Base-by-base conservation (phyloP, 2,888 invertebrate species). In the Catocala sponsa region DNA sequence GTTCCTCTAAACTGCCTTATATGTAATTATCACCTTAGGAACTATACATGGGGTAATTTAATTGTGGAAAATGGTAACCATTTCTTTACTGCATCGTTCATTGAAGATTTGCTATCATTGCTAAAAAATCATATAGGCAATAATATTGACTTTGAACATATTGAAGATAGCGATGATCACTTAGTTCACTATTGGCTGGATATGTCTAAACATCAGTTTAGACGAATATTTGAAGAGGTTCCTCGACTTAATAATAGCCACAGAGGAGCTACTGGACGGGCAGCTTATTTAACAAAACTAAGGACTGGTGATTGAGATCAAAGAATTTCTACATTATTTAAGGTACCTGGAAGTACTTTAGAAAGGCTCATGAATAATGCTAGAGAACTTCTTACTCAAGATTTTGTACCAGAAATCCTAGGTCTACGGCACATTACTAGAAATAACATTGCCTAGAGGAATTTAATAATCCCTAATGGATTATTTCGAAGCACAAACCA, bases 211-310 rank as follows among this genome's bases (percentile, higher is more conserved):
- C 35, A 35, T 35, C 35, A 35, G 7, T 35, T 35, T 35, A 35
- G 35, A 35, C 6, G 35, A 38, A 38, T 38, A 38, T 38, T 38
- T 0, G 35, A 57, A 2, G 13, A 41, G 32, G 32, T 48, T 47
- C 61, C 58, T 25, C 48, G 35, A 4, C 10, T 59, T 33, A 59
- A 33, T 35, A 53, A 53, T 48, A 48, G 41, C 11, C 47, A 59
- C 13, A 47, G 53, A 48, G 53, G 59, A 35, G 10, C 13, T 59
- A 33, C 48, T 48, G 53, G n/a, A 47, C 42, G 53, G 13, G 53
- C 57, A 57, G 57, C 57, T 52, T 61, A 57, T 48, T 61, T 47
- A 41, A 57, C 47, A 1, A 62, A 62, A 9, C 13, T 62, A 42
- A 48, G 35, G 47, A 57, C 61, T 15, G 57, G 52, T 42, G 61